Evolutionary conservation across 2,797 vertebrate species (phyloP).

Genomic region (Tachyglossus aculeatus): DNA sequence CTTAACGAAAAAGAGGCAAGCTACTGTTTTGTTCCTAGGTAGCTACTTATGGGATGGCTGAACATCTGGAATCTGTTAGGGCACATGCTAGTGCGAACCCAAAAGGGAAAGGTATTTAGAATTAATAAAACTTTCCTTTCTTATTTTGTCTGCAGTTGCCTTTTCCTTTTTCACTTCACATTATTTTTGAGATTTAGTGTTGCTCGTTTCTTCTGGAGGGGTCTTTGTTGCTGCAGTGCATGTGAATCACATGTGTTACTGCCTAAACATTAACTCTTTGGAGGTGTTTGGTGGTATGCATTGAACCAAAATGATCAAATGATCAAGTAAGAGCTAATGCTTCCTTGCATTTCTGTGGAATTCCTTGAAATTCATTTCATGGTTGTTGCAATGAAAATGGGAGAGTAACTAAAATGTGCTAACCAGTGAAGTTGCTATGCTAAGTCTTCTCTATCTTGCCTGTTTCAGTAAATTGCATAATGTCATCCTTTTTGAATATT

Average conservation of each 20-base stretch:
- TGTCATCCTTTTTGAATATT: slow-evolving; percentile 17
- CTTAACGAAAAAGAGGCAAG: slow-evolving; percentile 30
- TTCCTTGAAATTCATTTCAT: slow-evolving; percentile 19
- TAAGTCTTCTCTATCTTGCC: slow-evolving; percentile 34
- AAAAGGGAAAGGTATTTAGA: slow-evolving; percentile 69
- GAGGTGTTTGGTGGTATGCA: neutral
- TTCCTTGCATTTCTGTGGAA: neutral
- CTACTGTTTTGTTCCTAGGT: slow-evolving; percentile 47
- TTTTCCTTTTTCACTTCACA: slow-evolving; percentile 45
- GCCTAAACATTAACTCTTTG: neutral
- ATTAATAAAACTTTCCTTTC: slow-evolving; percentile 66
- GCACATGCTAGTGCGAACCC: slow-evolving; percentile 61
- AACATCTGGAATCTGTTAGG: slow-evolving; percentile 74
- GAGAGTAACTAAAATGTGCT: neutral
- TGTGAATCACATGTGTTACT: slow-evolving; percentile 5
- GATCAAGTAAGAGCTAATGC: neutral
- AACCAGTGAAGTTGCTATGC: no score
- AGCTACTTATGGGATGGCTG: slow-evolving; percentile 30
- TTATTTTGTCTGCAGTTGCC: slow-evolving; percentile 64
- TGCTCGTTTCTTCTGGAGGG: neutral
- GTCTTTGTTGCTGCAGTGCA: neutral
- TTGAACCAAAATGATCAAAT: neutral
- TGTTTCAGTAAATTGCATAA: slow-evolving; percentile 28
- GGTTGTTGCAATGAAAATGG: slow-evolving; percentile 5
- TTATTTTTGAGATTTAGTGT: slow-evolving; percentile 61